phyloP scores from a whole-genome alignment of 1,140 invertebrate genomes.

The Drosophila erecta region DNA sequence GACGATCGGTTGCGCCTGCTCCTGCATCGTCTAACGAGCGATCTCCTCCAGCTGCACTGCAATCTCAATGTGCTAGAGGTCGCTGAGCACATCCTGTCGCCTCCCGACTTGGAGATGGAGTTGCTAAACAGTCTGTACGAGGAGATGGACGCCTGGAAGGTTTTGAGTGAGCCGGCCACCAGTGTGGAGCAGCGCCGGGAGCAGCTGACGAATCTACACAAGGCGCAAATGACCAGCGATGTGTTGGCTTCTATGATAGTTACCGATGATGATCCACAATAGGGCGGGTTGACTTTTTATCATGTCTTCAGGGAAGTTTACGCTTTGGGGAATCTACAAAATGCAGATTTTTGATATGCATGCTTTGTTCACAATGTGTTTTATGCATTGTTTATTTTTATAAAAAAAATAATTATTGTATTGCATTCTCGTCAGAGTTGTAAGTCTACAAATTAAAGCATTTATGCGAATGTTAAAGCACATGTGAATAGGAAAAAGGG shows the following conservation, averaged over 20 bases:
- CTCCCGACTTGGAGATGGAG: slow-evolving; percentile 15
- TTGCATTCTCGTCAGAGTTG: slow-evolving; percentile 19
- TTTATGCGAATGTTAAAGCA: slow-evolving; percentile 12
- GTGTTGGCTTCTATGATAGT: slow-evolving; percentile 48
- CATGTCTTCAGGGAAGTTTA: too few relatives aligned
- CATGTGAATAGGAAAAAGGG: not conserved
- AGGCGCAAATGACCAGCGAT: slow-evolving; percentile 56
- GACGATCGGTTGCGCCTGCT: slow-evolving; percentile 41
- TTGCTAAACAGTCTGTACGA: slow-evolving; percentile 48
- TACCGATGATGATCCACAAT: not conserved
- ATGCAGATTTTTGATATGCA: too few relatives aligned
- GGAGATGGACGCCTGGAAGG: slow-evolving; percentile 40
- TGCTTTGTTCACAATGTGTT: too few relatives aligned
- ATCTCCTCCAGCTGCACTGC: slow-evolving; percentile 60
- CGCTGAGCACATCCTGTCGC: not conserved
- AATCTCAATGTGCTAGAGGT: slow-evolving; percentile 42
- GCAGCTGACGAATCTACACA: slow-evolving; percentile 17
- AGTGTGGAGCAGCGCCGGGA: not conserved
- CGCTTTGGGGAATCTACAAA: too few relatives aligned
- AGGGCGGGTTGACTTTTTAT: not conserved
- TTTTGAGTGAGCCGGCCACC: slow-evolving; percentile 1
- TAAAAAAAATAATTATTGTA: not conserved
- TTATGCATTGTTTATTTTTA: not conserved
- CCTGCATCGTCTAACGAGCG: slow-evolving; percentile 34
- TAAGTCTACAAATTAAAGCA: slow-evolving; percentile 6